Conservation (phyloP, 2,888 invertebrate species). For the Galerucella pusilla region DNA sequence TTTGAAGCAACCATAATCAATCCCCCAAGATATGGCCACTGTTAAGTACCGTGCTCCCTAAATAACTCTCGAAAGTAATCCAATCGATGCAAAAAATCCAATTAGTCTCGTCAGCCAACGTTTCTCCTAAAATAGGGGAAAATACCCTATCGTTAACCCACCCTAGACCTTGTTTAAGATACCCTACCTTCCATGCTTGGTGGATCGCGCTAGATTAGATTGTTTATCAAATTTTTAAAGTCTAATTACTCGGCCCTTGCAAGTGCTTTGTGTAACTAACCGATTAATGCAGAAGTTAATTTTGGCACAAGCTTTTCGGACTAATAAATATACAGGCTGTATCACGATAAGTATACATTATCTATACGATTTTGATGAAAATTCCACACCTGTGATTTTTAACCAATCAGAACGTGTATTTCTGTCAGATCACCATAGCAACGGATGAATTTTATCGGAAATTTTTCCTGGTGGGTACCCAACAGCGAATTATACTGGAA, state of each 20-base stretch:
- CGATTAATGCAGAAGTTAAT: background rate
- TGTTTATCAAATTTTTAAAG: constrained; percentile 2
- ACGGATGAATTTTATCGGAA: no score
- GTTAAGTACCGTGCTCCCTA: background rate
- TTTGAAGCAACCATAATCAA: background rate
- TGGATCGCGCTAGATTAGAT: background rate
- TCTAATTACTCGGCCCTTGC: background rate
- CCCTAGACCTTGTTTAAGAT: constrained; percentile 4
- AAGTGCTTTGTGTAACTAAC: background rate
- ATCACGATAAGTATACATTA: no score
- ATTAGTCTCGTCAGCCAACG: background rate
- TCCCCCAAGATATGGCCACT: background rate
- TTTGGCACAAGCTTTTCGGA: no score
- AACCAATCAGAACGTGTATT: no score
- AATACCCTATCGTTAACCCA: constrained; percentile 2
- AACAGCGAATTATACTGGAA: no score
- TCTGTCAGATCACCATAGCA: no score
- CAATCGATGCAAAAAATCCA: background rate
- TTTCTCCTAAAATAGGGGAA: background rate
- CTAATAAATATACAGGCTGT: no score
- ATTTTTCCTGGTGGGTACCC: no score
- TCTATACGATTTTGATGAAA: no score
- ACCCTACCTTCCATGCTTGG: background rate
- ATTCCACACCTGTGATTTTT: no score
- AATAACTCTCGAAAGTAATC: background rate